Evolutionary conservation across 2,888 invertebrate genomes (phyloP), one percentile per base, ranked within the genome.

Genomic region (Cosmia pyralina): DNA sequence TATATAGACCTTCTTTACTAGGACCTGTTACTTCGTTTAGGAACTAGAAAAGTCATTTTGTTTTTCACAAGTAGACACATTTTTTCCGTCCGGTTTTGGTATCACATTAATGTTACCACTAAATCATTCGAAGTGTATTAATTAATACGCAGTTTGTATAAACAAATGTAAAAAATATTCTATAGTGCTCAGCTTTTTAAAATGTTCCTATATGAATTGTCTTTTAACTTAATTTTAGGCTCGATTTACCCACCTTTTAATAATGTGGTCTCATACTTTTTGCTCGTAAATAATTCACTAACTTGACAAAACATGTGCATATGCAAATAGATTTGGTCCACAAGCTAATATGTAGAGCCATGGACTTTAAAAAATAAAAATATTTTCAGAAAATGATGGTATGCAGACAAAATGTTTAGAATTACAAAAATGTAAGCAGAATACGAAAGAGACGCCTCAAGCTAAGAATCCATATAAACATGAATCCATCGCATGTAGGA

Each of bases 21-120:
- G 62, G 66, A 81, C 82, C 68, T 69, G 77, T 77, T 75, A 64
- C 57, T 73, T 73, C 70, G 76, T 80, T 85, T 77, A 75, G 60
- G 76, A 79, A 72, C 77, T 78, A 77, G 75, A 83, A 82, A 74
- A 73, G 65, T 72, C 73, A 74, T 82, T 80, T 70, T 53, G 60
- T 75, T 84, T 82, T 75, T 69, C 75, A 69, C 53, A 75, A 52
- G 57, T 60, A 70, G 41, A 65, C 57, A 69, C 62, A 57, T 79
- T 75, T 79, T 81, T 78, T 75, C 50, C 38, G 48, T 60, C 70
- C 71, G 44, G 75, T 79, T 82, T 77, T 59, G 22, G 34, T 68
- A 38, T 34, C 50, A 46, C 57, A 28, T 69, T 75, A 72, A 73
- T 68, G 41, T 62, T 22, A 52, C 41, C 67, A 65, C 57, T 78